Percentiles rank a stretch among this genome's conserved stretches.
phyloP scores from a whole-genome alignment of 1,140 invertebrate genomes.

The Drosophila equinoxialis region DNA sequence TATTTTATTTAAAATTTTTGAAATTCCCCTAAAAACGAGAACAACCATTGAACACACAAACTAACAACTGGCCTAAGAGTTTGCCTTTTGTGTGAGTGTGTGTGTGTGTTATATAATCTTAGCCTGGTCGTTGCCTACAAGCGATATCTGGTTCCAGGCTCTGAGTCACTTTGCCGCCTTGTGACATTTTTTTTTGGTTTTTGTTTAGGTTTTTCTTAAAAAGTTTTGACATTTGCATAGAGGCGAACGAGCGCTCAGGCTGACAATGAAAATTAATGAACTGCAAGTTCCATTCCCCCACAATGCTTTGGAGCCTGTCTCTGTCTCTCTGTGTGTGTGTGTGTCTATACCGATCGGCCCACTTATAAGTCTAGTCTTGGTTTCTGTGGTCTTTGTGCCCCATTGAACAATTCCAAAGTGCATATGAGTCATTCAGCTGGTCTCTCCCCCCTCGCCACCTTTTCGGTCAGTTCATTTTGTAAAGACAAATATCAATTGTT shows the following conservation, averaged over 20 bases:
- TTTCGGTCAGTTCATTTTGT: neutral
- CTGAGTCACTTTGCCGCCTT: conserved; percentile 14
- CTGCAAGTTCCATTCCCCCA: conserved; percentile 19
- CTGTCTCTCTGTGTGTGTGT: neutral
- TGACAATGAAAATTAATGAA: conserved; percentile 38
- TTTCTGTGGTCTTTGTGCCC: conserved; percentile 14
- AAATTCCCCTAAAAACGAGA: neutral
- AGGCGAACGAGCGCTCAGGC: conserved; percentile 5
- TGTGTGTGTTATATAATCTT: conserved; percentile 22
- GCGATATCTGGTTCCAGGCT: conserved; percentile 11
- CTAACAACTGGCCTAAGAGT: conserved; percentile 5
- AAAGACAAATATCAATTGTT: conserved; percentile 25
- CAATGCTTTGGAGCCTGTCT: conserved; percentile 12
- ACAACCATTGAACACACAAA: neutral
- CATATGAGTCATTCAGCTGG: conserved; percentile 11
- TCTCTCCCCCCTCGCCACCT: neutral
- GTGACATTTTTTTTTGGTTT: conserved; percentile 18
- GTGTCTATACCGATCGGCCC: conserved; percentile 1
- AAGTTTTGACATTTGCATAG: conserved; percentile 34
- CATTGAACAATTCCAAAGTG: conserved; percentile 31
- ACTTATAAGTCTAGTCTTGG: conserved; percentile 9
- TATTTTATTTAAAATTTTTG: conserved; percentile 23
- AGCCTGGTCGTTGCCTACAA: conserved; percentile 5
- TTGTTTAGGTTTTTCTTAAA: conserved; percentile 17
- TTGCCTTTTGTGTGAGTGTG: neutral